These are phyloP conservation scores for Thamnaconus septentrionalis DNA, from an alignment of 2,113 vertebrate genomes.

Conservation along the genomic window DNA sequence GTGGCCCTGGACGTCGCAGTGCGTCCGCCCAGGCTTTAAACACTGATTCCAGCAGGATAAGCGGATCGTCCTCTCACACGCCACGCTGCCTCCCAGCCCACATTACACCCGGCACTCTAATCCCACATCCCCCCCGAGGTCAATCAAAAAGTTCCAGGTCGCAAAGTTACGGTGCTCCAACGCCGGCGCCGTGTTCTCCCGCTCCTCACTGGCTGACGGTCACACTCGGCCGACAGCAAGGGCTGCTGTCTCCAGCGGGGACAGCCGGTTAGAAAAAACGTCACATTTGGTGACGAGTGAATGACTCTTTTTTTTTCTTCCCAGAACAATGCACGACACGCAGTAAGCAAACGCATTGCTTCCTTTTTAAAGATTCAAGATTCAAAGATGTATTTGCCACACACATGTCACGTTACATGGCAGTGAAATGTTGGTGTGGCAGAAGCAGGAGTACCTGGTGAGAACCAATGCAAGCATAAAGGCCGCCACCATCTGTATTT, in stretches of 20 bases:
- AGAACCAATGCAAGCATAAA: too few relatives aligned
- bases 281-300: constrained; percentile 6
- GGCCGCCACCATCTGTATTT: too few relatives aligned
- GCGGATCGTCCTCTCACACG: constrained; percentile 4
- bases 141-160: constrained; percentile 58
- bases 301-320: too few relatives aligned
- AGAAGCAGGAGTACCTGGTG: too few relatives aligned
- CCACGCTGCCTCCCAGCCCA: constrained; percentile 2
- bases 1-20: too few relatives aligned
- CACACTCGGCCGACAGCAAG: constrained; percentile 35
- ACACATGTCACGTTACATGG: too few relatives aligned
- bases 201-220: constrained; percentile 39
- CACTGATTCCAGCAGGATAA: constrained; percentile 51
- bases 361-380: too few relatives aligned
- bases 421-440: too few relatives aligned
- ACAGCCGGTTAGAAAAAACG: constrained; percentile 33
- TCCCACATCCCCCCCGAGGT: constrained; percentile 37
- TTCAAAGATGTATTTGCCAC: too few relatives aligned
- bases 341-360: too few relatives aligned
- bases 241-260: constrained; percentile 21
- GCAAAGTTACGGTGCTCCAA: constrained; percentile 27
- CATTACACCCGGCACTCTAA: constrained; percentile 38
- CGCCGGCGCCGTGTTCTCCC: constrained; percentile 1
- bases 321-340: too few relatives aligned
- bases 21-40: constrained; percentile 22